Conservation (phyloP, 2,113 vertebrate species). For the Leptobrachium ailaonicum region DNA sequence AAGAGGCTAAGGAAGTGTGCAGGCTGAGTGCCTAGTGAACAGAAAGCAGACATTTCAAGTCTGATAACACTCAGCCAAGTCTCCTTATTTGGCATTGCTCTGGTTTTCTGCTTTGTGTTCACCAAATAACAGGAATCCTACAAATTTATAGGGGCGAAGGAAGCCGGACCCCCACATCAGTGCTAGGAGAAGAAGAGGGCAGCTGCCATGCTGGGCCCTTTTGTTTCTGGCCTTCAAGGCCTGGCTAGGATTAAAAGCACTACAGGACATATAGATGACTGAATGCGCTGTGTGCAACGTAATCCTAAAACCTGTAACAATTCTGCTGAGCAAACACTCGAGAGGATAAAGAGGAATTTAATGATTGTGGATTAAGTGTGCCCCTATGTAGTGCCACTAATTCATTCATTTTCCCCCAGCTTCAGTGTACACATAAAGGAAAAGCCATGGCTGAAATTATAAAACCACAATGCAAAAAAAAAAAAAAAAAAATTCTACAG, state of each 20-base stretch:
- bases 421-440: background rate
- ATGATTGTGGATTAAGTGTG: background rate
- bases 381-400: background rate
- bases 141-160: background rate
- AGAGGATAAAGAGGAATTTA: background rate
- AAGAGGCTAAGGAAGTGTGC: conserved; percentile 30
- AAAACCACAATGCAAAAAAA: no score
- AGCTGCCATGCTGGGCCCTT: background rate
- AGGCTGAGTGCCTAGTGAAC: conserved; percentile 17
- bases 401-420: background rate
- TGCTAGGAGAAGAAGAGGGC: conserved; percentile 1
- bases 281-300: background rate
- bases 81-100: conserved; percentile 17
- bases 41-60: conserved; percentile 39
- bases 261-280: background rate
- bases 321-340: background rate
- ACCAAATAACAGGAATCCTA: conserved; percentile 38
- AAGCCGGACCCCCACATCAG: conserved; percentile 17
- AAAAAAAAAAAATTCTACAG: no score
- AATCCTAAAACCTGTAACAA: conserved; percentile 1
- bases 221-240: background rate
- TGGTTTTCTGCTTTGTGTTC: background rate
- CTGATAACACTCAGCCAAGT: background rate
- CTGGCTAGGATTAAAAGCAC: background rate
- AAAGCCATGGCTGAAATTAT: background rate